Conservation (phyloP, 1,140 invertebrate species). For the Ceratina calcarata region DNA sequence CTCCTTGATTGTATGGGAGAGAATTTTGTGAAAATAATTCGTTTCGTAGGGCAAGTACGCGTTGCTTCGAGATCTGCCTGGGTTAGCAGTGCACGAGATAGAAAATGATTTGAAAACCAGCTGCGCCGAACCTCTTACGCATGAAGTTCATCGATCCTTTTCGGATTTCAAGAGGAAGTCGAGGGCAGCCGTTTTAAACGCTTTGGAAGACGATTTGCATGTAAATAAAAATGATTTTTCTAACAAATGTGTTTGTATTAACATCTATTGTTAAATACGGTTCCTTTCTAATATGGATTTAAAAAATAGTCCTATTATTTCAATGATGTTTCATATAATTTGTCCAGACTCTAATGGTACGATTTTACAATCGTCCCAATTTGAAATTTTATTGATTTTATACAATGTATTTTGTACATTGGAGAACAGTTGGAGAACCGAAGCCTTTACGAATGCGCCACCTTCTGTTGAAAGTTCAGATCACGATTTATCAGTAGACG, state of each 20-base stretch:
- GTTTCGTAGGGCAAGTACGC: constrained; percentile 82
- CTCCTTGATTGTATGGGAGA: neutral
- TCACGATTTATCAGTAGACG: neutral
- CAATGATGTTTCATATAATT: neutral
- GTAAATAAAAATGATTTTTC: constrained; percentile 58
- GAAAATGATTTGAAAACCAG: constrained; percentile 73
- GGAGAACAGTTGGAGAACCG: neutral
- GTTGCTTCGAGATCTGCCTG: constrained; percentile 82
- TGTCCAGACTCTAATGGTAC: no score
- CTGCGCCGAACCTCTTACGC: constrained; percentile 71
- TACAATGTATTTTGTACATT: neutral
- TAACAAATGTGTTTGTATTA: neutral
- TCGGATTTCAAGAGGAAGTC: constrained; percentile 80
- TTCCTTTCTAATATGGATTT: neutral
- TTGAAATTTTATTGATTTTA: neutral
- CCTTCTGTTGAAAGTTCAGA: neutral
- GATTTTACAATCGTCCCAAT: no score
- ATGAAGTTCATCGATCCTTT: constrained; percentile 74
- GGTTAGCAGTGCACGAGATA: constrained; percentile 76
- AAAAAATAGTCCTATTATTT: neutral
- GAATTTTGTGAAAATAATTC: neutral
- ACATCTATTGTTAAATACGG: constrained; percentile 4
- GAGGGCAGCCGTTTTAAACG: constrained; percentile 76
- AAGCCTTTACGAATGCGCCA: neutral
- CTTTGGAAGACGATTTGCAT: constrained; percentile 76